Conservation (phyloP, 2,113 vertebrate genomes). For the Mirza zaza region DNA sequence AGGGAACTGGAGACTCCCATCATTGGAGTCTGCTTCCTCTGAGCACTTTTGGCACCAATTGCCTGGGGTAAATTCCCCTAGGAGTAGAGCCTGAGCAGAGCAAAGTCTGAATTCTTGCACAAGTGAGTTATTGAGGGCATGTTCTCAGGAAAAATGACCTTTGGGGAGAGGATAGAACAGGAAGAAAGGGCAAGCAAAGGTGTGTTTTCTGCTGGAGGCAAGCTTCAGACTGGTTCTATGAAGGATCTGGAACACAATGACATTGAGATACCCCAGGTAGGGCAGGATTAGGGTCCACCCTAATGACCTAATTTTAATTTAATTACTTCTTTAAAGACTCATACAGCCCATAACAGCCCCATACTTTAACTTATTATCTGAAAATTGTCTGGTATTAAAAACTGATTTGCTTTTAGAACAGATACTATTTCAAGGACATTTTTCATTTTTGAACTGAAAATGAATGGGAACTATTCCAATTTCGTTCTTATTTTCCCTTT, state of each 20-base stretch:
- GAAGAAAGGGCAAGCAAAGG: neutral
- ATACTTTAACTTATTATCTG: neutral
- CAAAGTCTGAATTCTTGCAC: neutral
- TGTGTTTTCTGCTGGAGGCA: neutral
- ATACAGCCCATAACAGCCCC: neutral
- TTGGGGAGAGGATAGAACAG: neutral
- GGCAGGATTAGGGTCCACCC: neutral
- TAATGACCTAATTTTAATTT: neutral
- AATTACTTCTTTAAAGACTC: neutral
- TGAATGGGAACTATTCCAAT: conserved; percentile 1
- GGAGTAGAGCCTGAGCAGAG: neutral
- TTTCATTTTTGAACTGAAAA: conserved; percentile 38
- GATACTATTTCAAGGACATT: neutral
- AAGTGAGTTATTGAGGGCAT: neutral
- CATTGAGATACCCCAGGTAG: neutral
- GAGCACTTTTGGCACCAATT: neutral
- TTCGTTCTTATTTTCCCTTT: conserved; percentile 26
- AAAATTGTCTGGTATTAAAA: neutral
- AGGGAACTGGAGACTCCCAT: neutral
- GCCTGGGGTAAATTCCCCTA: neutral
- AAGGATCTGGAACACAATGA: neutral
- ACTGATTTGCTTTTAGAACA: neutral
- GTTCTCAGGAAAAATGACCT: neutral
- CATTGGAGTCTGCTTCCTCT: neutral
- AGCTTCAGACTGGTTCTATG: neutral